phyloP scores from a whole-genome alignment of 2,888 invertebrate species.

The Pheosia tremula region DNA sequence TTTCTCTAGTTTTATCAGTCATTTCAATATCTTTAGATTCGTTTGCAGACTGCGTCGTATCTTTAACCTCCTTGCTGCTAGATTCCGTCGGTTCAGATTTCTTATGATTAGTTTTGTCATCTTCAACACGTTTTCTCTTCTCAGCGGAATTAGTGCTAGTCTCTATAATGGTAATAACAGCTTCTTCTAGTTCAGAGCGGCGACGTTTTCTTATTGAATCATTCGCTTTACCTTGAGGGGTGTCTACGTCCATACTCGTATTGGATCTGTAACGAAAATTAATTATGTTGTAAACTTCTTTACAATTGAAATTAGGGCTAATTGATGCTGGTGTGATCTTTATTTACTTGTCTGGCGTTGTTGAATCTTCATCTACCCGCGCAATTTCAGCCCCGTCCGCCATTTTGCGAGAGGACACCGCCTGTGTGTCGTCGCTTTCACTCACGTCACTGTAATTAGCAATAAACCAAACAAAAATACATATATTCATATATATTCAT shows the following conservation, averaged over 20 bases:
- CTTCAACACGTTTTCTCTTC: conserved; percentile 52
- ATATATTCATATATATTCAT: too few relatives aligned
- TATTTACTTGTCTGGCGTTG: conserved; percentile 21
- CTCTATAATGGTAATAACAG: conserved; percentile 58
- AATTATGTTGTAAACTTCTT: background rate
- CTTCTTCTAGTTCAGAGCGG: conserved; percentile 64
- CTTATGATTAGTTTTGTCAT: conserved; percentile 23
- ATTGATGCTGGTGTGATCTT: background rate
- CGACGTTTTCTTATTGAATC: conserved; percentile 63
- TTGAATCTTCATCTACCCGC: conserved; percentile 42
- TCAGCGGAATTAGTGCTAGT: conserved; percentile 38
- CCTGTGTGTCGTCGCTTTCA: conserved; percentile 57
- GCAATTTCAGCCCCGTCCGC: conserved; percentile 57
- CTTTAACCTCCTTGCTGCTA: conserved; percentile 30
- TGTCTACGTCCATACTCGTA: conserved; percentile 43
- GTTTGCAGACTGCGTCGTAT: conserved; percentile 17
- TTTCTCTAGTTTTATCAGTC: conserved; percentile 12
- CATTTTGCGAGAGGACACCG: conserved; percentile 50
- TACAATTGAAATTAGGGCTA: background rate
- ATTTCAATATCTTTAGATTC: conserved; percentile 23
- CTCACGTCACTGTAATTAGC: conserved; percentile 57
- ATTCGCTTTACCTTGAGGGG: conserved; percentile 16
- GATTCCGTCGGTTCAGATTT: conserved; percentile 14
- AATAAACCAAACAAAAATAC: too few relatives aligned
- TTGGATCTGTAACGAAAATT: conserved; percentile 44